Conservation (phyloP, 1,140 invertebrate genomes). For the Musca domestica region DNA sequence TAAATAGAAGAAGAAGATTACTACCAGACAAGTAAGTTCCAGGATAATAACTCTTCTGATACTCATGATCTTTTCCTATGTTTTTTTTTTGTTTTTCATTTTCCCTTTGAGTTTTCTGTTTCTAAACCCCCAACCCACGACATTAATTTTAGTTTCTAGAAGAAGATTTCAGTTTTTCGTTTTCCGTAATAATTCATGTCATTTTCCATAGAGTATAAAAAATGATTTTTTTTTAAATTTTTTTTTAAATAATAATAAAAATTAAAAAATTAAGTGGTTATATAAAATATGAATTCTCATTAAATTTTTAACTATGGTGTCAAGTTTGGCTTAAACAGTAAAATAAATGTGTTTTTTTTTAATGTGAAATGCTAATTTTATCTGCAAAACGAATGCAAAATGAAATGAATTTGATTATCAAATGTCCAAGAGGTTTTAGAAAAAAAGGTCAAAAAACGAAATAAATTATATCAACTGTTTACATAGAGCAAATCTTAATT, state of each 20-base stretch:
- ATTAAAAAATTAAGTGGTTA: neutral
- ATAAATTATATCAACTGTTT: too few species aligned
- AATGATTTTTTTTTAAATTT: too few species aligned
- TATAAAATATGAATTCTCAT: neutral
- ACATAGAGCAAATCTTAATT: too few species aligned
- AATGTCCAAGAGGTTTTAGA: too few species aligned
- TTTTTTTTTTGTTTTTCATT: neutral
- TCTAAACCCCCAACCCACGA: neutral
- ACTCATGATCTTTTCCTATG: neutral
- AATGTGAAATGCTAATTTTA: too few species aligned
- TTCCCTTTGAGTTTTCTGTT: neutral
- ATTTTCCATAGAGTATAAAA: too few species aligned
- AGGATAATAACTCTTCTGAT: neutral
- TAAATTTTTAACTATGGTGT: slow-evolving; percentile 4
- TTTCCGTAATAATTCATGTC: too few species aligned
- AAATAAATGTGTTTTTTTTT: too few species aligned
- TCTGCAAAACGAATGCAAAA: too few species aligned
- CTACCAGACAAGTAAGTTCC: slow-evolving; percentile 19
- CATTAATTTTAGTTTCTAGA: slow-evolving; percentile 6
- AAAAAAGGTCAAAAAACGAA: too few species aligned
- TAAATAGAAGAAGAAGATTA: slow-evolving; percentile 12
- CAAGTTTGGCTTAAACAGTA: slow-evolving; percentile 13
- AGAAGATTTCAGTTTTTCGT: neutral
- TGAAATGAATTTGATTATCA: too few species aligned
- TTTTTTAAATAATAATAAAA: neutral